Evolutionary conservation across 92 coral and sea anemone genomes (phyloP), one percentile per base, ranked within the genome.

Genomic region (Porites cylindrica): DNA sequence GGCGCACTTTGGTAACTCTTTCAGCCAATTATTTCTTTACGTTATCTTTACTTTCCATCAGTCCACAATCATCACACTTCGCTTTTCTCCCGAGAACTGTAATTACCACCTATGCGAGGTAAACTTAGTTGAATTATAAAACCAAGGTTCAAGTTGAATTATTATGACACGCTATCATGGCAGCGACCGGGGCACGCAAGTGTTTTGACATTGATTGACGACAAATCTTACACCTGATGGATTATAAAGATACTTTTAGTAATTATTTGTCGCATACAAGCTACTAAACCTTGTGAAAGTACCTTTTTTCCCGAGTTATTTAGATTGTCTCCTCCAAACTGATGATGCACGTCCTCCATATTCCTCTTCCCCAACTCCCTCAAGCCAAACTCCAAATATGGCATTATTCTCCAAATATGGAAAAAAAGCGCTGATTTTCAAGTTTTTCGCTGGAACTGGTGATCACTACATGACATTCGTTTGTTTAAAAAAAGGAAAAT

Each of bases 321-420:
- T 13, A 71, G 11, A 47, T 61, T 73, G n/a, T 21, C 58, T n/a
- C 12, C 26, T 51, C 20, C 70, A 38, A 70, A 38, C 29, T 19
- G n/a, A 16, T 61, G 64, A 52, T 65, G 59, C 71, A 14, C 51
- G 17, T 75, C 80, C 87, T 80, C 87, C 87, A 83, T 83, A 23
- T 83, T 83, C 80, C 2, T 23, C 62, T 8, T 18, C 47, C 47
- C 47, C 47, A 38, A 38, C 4, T 38, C 47, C 47, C 47, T 38
- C 63, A 61, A 24, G 12, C 23, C 21, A 50, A 9, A 63, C 18
- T 74, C 80, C 81, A 83, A 73, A 83, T 83, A 71, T 73, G 87
- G 87, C 53, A 65, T 62, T 83, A 38, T 74, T 83, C 20, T 20
- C 87, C 87, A 83, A 83, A 74, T 83, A 43, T 63, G 81, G 81